Conservation (phyloP, 2,888 invertebrate species). For the Caenorhabditis sp. region DNA sequence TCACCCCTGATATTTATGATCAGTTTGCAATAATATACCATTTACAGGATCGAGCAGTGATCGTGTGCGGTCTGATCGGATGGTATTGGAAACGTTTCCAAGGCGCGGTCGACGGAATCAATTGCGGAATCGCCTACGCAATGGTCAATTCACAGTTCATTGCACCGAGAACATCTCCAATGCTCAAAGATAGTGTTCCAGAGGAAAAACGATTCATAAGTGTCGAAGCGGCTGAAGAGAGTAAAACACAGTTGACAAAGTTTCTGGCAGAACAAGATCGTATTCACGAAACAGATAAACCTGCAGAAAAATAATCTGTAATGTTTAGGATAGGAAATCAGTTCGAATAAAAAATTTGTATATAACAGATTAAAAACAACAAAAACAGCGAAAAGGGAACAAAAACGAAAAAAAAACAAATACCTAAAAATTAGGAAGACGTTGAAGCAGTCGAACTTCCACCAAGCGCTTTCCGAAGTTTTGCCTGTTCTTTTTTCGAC, state of each 20-base stretch:
- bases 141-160: conserved; percentile 42
- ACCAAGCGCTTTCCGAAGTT: conserved; percentile 51
- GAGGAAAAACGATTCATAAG: conserved; percentile 44
- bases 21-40: too few species aligned
- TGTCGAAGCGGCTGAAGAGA: conserved; percentile 44
- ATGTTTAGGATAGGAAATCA: too few species aligned
- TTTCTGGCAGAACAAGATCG: conserved; percentile 41
- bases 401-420: conserved; percentile 16
- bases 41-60: conserved; percentile 63
- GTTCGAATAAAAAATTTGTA: too few species aligned
- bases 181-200: conserved; percentile 52
- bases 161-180: conserved; percentile 49
- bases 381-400: conserved; percentile 7
- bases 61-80: conserved; percentile 61
- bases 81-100: conserved; percentile 70
- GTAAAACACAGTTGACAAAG: conserved; percentile 29
- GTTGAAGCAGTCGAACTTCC: conserved; percentile 15
- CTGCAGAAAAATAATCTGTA: background rate
- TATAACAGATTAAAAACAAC: conserved; percentile 2
- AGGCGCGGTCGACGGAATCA: conserved; percentile 68
- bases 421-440: conserved; percentile 12
- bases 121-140: conserved; percentile 58
- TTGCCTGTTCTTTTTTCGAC: conserved; percentile 61
- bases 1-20: too few species aligned
- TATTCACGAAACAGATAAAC: conserved; percentile 2